phyloP scores from a whole-genome alignment of 2,888 invertebrate species.

The Limulus polyphemus region DNA sequence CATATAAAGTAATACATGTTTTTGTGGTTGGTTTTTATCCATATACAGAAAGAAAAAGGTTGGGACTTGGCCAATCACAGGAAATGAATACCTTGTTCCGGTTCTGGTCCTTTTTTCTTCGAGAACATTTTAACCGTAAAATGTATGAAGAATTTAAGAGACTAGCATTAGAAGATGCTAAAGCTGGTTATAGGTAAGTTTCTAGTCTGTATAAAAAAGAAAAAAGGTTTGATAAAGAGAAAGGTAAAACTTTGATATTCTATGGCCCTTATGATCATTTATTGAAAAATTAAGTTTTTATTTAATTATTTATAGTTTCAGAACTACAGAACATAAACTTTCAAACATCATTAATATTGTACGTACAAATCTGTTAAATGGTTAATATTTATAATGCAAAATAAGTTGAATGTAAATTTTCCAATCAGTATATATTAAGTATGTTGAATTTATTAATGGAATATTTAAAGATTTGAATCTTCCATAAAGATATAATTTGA shows the following conservation, averaged over 20 bases:
- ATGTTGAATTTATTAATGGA: too few species aligned
- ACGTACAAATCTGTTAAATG: too few species aligned
- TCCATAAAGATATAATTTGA: too few species aligned
- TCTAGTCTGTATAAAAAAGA: neutral
- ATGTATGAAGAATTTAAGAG: constrained; percentile 95
- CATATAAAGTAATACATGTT: constrained; percentile 1
- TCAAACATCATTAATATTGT: too few species aligned
- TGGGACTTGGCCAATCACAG: constrained; percentile 87
- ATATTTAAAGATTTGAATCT: too few species aligned
- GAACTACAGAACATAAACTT: too few species aligned
- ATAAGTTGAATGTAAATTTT: too few species aligned
- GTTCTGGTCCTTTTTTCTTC: constrained; percentile 98
- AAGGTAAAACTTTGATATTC: neutral
- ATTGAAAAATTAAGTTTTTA: too few species aligned
- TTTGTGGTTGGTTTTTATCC: constrained; percentile 2
- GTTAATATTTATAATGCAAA: too few species aligned
- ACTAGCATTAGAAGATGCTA: constrained; percentile 86
- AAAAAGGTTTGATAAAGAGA: neutral
- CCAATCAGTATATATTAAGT: too few species aligned
- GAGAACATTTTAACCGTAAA: constrained; percentile 93
- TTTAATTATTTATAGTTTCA: too few species aligned
- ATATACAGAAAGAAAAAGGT: constrained; percentile 68
- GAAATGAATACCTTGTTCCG: constrained; percentile 99
- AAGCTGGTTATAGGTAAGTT: constrained; percentile 66
- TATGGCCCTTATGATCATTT: neutral